phyloP scores from a whole-genome alignment of 2,888 invertebrate species.

The Drosophila rellima region DNA sequence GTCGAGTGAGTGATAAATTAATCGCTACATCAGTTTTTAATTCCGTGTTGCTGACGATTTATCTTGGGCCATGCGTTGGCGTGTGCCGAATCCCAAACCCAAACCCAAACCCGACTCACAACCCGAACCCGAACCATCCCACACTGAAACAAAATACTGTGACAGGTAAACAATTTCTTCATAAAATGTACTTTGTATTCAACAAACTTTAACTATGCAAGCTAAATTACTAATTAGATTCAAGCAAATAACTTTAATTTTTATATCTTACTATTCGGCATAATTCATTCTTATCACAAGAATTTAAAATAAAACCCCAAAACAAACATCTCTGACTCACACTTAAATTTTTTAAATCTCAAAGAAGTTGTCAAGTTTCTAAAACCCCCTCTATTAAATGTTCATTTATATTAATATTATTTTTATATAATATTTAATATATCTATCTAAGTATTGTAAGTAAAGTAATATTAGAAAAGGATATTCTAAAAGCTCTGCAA shows the following conservation, averaged over 20 bases:
- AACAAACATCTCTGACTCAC: not conserved
- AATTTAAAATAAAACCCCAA: not conserved
- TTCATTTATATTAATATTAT: too few relatives aligned
- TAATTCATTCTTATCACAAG: not conserved
- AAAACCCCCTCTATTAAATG: too few relatives aligned
- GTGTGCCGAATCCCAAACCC: constrained; percentile 53
- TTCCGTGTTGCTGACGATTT: constrained; percentile 83
- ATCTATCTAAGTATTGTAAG: too few relatives aligned
- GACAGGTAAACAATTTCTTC: constrained; percentile 4
- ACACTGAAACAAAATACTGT: constrained; percentile 32
- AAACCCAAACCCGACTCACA: constrained; percentile 2
- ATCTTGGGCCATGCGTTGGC: constrained; percentile 77
- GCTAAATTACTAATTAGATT: too few relatives aligned
- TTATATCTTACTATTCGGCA: not conserved
- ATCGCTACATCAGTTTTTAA: constrained; percentile 85
- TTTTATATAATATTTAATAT: too few relatives aligned
- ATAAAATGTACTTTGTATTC: not conserved
- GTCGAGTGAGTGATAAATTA: constrained; percentile 84
- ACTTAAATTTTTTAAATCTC: not conserved
- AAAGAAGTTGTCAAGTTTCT: not conserved
- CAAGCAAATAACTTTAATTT: not conserved
- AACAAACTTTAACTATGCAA: not conserved
- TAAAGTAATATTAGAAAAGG: too few relatives aligned
- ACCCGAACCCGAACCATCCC: constrained; percentile 6
- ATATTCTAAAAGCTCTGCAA: too few relatives aligned